A percentile compares a stretch with the other conserved stretches of the same genome.
Evolutionary conservation across 2,797 vertebrate genomes (phyloP).

Genomic region (Otus scops): DNA sequence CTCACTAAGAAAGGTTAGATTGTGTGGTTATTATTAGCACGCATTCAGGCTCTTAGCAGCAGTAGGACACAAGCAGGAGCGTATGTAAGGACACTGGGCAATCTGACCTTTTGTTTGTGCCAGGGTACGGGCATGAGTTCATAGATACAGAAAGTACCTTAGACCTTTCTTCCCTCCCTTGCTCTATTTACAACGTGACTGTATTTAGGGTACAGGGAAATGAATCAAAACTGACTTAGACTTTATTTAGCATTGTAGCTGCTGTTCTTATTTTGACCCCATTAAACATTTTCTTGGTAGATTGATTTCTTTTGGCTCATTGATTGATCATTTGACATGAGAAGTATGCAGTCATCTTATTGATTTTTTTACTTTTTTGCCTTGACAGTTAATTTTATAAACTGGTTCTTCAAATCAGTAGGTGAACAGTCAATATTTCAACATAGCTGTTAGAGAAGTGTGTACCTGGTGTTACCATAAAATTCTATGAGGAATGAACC

Average conservation of each 20-base stretch:
- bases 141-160: background rate
- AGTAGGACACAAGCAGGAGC: background rate
- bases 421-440: background rate
- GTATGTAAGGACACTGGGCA: background rate
- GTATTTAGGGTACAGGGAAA: background rate
- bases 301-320: background rate
- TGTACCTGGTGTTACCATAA: background rate
- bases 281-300: background rate
- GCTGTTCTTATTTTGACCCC: background rate
- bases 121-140: slow-evolving; percentile 10
- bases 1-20: background rate
- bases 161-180: slow-evolving; percentile 1
- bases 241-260: background rate
- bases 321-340: background rate
- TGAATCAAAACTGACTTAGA: background rate
- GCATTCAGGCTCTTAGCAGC: background rate
- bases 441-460: background rate
- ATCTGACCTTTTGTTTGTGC: slow-evolving; percentile 58
- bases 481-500: background rate
- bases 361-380: background rate
- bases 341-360: background rate
- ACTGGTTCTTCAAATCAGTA: background rate
- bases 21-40: slow-evolving; percentile 28
- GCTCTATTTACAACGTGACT: slow-evolving; percentile 11
- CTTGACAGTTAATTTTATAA: background rate